Percentiles rank a stretch among this genome's conserved stretches.
Evolutionary conservation across 1,140 invertebrate genomes (phyloP).

Genomic region (Holotrichia oblita): DNA sequence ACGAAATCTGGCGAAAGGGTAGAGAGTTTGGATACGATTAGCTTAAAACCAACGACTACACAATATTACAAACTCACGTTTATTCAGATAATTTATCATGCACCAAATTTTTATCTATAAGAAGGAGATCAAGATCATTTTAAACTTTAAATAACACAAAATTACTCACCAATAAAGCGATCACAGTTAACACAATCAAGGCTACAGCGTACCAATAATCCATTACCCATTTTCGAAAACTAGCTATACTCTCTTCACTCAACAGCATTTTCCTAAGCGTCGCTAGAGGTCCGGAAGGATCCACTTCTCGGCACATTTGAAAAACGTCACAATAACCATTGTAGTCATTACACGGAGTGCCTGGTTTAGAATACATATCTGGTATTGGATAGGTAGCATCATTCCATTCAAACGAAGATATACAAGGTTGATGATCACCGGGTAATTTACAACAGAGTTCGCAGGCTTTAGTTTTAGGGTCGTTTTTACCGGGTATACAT

Average conservation of each 20-base stretch:
- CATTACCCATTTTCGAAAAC: constrained; percentile 84
- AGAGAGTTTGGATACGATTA: too few relatives aligned
- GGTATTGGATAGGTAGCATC: constrained; percentile 88
- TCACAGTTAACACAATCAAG: constrained; percentile 76
- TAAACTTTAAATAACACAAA: background rate
- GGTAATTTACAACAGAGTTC: constrained; percentile 90
- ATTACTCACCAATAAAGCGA: constrained; percentile 79
- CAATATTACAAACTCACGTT: background rate
- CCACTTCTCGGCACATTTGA: constrained; percentile 94
- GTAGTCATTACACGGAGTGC: constrained; percentile 97
- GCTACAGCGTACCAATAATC: constrained; percentile 87
- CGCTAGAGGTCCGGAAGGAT: constrained; percentile 93
- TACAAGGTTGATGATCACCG: constrained; percentile 81
- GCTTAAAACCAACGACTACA: too few relatives aligned
- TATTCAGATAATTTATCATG: background rate
- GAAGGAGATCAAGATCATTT: background rate
- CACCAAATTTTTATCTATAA: background rate
- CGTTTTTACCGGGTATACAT: constrained; percentile 77
- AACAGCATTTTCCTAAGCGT: constrained; percentile 86
- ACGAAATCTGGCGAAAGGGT: too few relatives aligned
- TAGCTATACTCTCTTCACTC: constrained; percentile 88
- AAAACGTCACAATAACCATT: constrained; percentile 99
- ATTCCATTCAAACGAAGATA: constrained; percentile 93
- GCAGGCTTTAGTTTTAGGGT: constrained; percentile 85
- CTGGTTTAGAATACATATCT: constrained; percentile 92